Evolutionary conservation across 2,797 vertebrate genomes (phyloP), one percentile per base, ranked within the genome.

Genomic region (Gymnopithys bicolor): DNA sequence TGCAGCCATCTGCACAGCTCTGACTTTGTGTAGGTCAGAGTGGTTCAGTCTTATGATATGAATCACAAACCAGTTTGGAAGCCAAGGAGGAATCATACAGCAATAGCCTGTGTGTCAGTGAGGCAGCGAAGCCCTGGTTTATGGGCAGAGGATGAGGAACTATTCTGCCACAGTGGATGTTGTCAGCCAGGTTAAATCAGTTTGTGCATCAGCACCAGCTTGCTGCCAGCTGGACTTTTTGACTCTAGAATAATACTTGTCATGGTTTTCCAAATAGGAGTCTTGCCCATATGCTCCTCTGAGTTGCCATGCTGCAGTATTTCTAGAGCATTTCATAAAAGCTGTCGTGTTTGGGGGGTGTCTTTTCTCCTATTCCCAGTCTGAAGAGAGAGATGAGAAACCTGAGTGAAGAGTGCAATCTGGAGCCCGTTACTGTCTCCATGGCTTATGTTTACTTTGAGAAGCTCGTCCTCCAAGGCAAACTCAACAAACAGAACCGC

Each of bases 381-480:
- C 96, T 99, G 84, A 99, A 99, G 96, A 98, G 99, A 88, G 99
- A 99, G 94, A 99, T 99, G 99, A 98, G 98, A 51, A 98, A 98
- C 7, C 97, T 99, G 94, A 98, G 99, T 1, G 98, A 99, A 87
- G 99, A 99, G 95, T 99, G 98, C 84, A 97, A 88, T 30, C 97
- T 99, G 62, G 99, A 99, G 98, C 99, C 99, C 0, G 99, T 99
- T 79, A 99, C 99, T 25, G 98, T 99, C 92, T 99, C 98, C 85
- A 99, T 99, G 99, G 98, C 99, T 46, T 99, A 99, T 30, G 99
- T 99, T 91, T 99, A 99, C 98, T 99, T 99, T 52, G 99, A 99
- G 98, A 99, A 99, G 98, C 98, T 99, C 32, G 99, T 99, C 93
- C 98, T 99, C 70, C 99, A 99, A 98, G 99, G 99, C 92, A 98